These are phyloP conservation scores for Himalopsyche kuldschensis DNA, from an alignment of 2,888 invertebrate species.

Conservation along the genomic window DNA sequence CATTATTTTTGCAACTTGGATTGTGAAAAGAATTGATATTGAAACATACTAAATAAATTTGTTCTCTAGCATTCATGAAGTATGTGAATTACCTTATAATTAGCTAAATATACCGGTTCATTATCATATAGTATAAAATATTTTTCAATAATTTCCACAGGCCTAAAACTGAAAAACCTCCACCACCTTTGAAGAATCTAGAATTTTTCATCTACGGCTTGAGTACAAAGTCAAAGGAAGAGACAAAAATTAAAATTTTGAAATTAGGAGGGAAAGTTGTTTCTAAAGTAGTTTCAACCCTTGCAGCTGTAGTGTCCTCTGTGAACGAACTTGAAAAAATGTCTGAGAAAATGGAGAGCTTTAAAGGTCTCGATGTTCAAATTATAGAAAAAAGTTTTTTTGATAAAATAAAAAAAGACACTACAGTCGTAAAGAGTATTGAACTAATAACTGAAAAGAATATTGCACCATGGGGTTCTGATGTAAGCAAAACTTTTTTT, in stretches of 20 bases:
- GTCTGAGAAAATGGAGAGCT: conserved; percentile 66
- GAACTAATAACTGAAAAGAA: conserved; percentile 70
- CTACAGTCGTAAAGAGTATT: conserved; percentile 63
- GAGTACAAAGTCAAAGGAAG: conserved; percentile 59
- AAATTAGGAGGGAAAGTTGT: conserved; percentile 77
- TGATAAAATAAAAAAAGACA: conserved; percentile 64
- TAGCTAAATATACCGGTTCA: conserved; percentile 33
- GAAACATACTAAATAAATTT: too few relatives aligned
- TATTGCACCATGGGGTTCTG: conserved; percentile 82
- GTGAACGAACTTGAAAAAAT: conserved; percentile 69
- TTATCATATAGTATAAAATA: too few relatives aligned
- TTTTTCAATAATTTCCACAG: background rate
- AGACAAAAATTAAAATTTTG: conserved; percentile 68
- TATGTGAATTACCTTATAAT: too few relatives aligned
- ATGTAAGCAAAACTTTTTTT: conserved; percentile 58
- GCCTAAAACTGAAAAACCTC: background rate
- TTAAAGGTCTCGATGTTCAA: conserved; percentile 71
- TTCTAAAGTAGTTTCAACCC: conserved; percentile 63
- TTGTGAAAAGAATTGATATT: too few relatives aligned
- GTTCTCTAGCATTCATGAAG: too few relatives aligned
- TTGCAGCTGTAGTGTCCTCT: conserved; percentile 77
- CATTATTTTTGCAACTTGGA: too few relatives aligned
- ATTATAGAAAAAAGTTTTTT: conserved; percentile 79
- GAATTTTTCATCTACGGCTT: conserved; percentile 72
- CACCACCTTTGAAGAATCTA: conserved; percentile 74